These are phyloP conservation scores for Tamias sibiricus DNA, from an alignment of 2,113 vertebrate species.

Conservation along the genomic window DNA sequence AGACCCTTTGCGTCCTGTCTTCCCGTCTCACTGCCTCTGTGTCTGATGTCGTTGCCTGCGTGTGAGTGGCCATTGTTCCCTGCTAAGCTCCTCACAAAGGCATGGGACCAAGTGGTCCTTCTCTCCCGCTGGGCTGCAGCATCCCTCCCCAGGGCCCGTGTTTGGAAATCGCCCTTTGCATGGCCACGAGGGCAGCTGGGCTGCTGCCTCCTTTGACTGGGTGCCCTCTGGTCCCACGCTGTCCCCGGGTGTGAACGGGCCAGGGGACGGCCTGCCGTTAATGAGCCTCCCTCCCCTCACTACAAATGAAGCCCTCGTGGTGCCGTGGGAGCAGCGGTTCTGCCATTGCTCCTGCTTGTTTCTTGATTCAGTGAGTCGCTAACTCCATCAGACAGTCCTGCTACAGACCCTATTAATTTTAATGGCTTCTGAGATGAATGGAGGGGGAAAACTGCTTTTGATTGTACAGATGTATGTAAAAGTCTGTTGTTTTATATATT, in stretches of 20 bases:
- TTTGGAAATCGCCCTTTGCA: neutral
- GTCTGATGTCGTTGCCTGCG: accelerated
- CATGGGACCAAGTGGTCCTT: neutral
- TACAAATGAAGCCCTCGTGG: neutral
- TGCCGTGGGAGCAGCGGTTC: neutral
- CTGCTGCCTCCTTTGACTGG: neutral
- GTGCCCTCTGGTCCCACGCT: neutral
- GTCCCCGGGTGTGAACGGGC: accelerated
- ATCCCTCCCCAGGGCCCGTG: neutral
- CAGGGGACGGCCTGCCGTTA: accelerated
- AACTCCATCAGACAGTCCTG: slow-evolving; percentile 42
- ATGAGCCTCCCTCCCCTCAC: neutral
- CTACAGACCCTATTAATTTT: slow-evolving; percentile 41
- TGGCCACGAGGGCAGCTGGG: neutral
- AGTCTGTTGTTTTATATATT: neutral
- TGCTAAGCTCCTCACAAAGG: neutral
- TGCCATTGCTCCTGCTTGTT: neutral
- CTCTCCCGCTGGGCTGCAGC: neutral
- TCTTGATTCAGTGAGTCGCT: slow-evolving; percentile 61
- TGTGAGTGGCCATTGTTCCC: neutral
- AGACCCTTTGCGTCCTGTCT: neutral
- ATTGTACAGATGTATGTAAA: neutral
- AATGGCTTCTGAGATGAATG: slow-evolving; percentile 65
- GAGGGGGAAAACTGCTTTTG: slow-evolving; percentile 20
- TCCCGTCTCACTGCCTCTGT: neutral